These are phyloP conservation scores for Coenonympha arcania DNA, from an alignment of 2,888 invertebrate species.

Conservation along the genomic window DNA sequence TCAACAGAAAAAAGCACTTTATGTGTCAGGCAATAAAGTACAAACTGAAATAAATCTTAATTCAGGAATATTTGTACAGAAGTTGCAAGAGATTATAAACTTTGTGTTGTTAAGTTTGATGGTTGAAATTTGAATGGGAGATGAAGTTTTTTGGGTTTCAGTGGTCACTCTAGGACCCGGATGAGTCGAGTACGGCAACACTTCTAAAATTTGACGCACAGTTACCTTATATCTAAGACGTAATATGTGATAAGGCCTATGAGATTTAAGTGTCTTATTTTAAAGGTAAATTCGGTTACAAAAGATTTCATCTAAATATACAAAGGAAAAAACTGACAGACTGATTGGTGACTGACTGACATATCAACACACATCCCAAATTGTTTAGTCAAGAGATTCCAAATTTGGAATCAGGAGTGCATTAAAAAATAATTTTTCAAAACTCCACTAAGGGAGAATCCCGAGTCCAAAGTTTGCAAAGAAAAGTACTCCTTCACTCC, in stretches of 20 bases:
- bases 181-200: slow-evolving; percentile 37
- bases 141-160: slow-evolving; percentile 9
- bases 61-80: background rate
- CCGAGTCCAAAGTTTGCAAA: too few species aligned
- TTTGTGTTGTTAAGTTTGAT: background rate
- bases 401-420: too few species aligned
- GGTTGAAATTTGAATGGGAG: background rate
- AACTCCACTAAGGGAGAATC: too few species aligned
- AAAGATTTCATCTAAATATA: background rate
- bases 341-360: too few species aligned
- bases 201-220: slow-evolving; percentile 61
- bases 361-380: too few species aligned
- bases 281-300: slow-evolving; percentile 6
- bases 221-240: slow-evolving; percentile 43
- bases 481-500: too few species aligned
- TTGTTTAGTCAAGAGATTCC: too few species aligned
- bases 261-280: slow-evolving; percentile 17
- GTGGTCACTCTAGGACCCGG: slow-evolving; percentile 10
- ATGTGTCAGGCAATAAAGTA: background rate
- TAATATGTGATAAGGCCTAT: slow-evolving; percentile 30
- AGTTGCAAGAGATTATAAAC: background rate
- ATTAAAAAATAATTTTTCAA: too few species aligned
- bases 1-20: slow-evolving; percentile 6
- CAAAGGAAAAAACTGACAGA: too few species aligned
- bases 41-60: background rate